A percentile compares a stretch with the other conserved stretches of the same genome.
Evolutionary conservation across 2,113 vertebrate genomes (phyloP).

Genomic region (Circaetus gallicus): DNA sequence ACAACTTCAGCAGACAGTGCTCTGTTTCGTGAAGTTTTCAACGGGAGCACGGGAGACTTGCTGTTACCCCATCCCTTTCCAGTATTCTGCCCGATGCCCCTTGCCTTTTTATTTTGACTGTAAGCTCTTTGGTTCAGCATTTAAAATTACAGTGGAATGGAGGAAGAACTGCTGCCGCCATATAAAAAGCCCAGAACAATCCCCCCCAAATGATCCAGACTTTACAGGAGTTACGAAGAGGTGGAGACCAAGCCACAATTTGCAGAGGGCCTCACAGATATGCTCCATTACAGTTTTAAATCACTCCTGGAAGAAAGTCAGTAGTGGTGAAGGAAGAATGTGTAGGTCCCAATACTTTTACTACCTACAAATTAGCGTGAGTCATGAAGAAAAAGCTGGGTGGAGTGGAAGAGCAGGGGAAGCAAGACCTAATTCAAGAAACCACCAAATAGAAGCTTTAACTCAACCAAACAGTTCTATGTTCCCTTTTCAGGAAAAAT

Average conservation of each 20-base stretch:
- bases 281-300: neutral
- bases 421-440: neutral
- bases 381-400: neutral
- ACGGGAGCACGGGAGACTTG: neutral
- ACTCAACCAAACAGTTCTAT: neutral
- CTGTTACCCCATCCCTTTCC: neutral
- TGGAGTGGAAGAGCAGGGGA: neutral
- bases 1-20: neutral
- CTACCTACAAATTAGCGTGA: neutral
- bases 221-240: neutral
- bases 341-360: neutral
- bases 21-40: neutral
- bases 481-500: conserved; percentile 1
- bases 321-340: neutral
- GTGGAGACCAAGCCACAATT: neutral
- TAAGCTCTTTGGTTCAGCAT: neutral
- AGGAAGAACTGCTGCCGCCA: neutral
- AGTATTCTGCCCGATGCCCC: neutral
- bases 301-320: neutral
- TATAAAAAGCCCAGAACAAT: neutral
- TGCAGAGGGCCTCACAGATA: neutral
- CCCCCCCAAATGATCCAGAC: neutral
- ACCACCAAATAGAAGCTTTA: neutral
- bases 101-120: neutral
- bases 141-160: neutral